A percentile compares a stretch with the other conserved stretches of the same genome.
Evolutionary conservation across 23 tunicate species (phyloP).

Genomic region (Trididemnum nubilum): DNA sequence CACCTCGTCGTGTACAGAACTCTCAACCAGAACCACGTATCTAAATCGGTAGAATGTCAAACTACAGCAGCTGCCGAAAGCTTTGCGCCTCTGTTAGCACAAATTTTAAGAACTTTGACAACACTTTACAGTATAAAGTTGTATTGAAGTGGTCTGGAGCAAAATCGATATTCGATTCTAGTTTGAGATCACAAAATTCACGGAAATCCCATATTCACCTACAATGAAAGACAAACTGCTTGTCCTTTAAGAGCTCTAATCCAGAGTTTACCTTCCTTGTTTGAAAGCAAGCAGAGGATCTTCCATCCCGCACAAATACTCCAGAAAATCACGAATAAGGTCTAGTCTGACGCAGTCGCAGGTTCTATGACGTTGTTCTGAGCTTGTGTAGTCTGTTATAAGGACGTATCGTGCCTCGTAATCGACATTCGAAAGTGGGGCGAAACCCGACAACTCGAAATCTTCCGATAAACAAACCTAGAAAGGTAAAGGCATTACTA

Average conservation of each 20-base stretch:
- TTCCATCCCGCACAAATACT: conserved; percentile 88
- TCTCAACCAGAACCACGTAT: conserved; percentile 38
- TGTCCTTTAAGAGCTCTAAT: too few relatives aligned
- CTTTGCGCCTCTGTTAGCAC: too few relatives aligned
- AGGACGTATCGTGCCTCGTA: conserved; percentile 34
- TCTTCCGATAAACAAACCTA: conserved; percentile 72
- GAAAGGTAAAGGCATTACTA: not conserved
- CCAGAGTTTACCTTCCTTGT: conserved; percentile 67
- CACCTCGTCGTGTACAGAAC: not conserved
- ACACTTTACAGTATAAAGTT: too few relatives aligned
- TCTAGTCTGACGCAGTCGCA: conserved; percentile 50
- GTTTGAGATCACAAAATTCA: too few relatives aligned
- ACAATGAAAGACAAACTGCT: too few relatives aligned
- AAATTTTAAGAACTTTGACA: too few relatives aligned
- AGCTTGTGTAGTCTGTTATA: conserved; percentile 8
- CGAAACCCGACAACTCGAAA: conserved; percentile 61
- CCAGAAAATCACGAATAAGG: conserved; percentile 69
- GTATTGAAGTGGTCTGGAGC: too few relatives aligned
- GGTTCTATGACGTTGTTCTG: conserved; percentile 8
- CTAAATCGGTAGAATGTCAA: too few relatives aligned
- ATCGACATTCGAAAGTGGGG: conserved; percentile 46
- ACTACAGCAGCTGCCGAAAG: too few relatives aligned
- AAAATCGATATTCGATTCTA: too few relatives aligned
- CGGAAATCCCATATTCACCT: too few relatives aligned
- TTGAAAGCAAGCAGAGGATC: conserved; percentile 81